Percentiles rank a stretch among this genome's conserved stretches.
Evolutionary conservation across 2,113 vertebrate species (phyloP).

Genomic region (Ochotona princeps): DNA sequence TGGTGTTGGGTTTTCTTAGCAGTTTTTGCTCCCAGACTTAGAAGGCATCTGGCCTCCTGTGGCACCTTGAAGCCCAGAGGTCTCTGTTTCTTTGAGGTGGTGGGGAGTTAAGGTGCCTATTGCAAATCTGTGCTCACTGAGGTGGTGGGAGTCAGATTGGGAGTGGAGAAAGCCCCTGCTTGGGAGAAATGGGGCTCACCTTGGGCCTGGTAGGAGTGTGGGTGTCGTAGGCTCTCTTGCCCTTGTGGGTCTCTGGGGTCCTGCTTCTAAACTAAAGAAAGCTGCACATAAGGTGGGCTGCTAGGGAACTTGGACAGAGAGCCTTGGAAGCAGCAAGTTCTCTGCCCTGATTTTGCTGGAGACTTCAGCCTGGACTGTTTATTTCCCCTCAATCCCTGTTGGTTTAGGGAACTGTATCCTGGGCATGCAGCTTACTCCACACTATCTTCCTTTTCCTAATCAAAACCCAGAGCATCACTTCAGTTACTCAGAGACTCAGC

Average conservation of each 20-base stretch:
- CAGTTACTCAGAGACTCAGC: conserved; percentile 47
- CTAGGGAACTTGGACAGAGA: not conserved
- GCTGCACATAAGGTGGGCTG: not conserved
- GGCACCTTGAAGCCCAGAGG: not conserved
- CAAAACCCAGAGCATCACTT: conserved; percentile 57
- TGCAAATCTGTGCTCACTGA: not conserved
- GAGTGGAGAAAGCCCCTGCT: not conserved
- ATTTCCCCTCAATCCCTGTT: not conserved
- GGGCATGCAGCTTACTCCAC: conserved; percentile 13
- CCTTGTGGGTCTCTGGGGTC: not conserved
- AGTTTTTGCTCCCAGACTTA: not conserved
- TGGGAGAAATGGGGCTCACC: not conserved
- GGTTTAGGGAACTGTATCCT: conserved; percentile 10
- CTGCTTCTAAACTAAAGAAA: not conserved
- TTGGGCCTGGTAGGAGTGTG: not conserved
- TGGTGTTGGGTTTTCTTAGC: not conserved
- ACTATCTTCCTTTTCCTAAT: conserved; percentile 56
- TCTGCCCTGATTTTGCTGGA: not conserved
- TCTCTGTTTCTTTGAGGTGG: not conserved
- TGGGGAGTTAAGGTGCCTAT: not conserved
- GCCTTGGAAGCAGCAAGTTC: not conserved
- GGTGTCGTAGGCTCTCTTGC: not conserved
- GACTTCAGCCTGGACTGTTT: not conserved
- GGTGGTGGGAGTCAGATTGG: not conserved
- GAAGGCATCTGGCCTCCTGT: not conserved